Conservation (phyloP, 1,140 invertebrate genomes). For the Trinorchestia longiramus region DNA sequence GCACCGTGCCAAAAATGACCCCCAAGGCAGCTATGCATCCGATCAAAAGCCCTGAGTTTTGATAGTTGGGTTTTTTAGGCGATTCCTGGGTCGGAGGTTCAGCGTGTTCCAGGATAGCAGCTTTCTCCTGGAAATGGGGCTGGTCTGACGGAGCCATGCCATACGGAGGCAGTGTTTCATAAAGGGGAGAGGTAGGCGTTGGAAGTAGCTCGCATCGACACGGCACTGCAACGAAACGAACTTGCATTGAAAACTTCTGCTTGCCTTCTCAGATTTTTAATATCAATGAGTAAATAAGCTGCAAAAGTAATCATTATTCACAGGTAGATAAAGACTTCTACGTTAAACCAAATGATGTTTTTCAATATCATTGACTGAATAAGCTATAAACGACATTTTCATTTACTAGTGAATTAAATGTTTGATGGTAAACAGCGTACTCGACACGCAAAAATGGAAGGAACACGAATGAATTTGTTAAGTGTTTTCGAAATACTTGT, state of each 20-base stretch:
- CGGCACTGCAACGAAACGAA: constrained; percentile 52
- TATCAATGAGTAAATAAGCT: too few relatives aligned
- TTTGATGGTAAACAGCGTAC: too few relatives aligned
- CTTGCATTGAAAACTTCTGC: not conserved
- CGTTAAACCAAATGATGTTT: too few relatives aligned
- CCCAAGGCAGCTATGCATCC: constrained; percentile 58
- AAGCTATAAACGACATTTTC: too few relatives aligned
- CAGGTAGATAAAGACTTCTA: too few relatives aligned
- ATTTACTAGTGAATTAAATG: too few relatives aligned
- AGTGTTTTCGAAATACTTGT: too few relatives aligned
- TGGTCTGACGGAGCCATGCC: constrained; percentile 35
- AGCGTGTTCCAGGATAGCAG: constrained; percentile 16
- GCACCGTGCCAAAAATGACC: constrained; percentile 59
- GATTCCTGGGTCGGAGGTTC: constrained; percentile 7
- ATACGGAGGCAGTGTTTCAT: not conserved
- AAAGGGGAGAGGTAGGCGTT: constrained; percentile 20
- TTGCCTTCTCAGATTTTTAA: not conserved
- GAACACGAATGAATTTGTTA: too few relatives aligned
- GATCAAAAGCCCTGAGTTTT: constrained; percentile 57
- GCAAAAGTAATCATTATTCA: too few relatives aligned
- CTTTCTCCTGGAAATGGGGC: constrained; percentile 15
- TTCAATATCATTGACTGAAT: too few relatives aligned
- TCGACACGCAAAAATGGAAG: too few relatives aligned
- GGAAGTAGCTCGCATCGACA: constrained; percentile 57
- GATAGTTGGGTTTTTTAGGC: constrained; percentile 39